These are phyloP conservation scores for Reinhardtius hippoglossoides DNA, from an alignment of 2,113 vertebrate species.

Conservation along the genomic window DNA sequence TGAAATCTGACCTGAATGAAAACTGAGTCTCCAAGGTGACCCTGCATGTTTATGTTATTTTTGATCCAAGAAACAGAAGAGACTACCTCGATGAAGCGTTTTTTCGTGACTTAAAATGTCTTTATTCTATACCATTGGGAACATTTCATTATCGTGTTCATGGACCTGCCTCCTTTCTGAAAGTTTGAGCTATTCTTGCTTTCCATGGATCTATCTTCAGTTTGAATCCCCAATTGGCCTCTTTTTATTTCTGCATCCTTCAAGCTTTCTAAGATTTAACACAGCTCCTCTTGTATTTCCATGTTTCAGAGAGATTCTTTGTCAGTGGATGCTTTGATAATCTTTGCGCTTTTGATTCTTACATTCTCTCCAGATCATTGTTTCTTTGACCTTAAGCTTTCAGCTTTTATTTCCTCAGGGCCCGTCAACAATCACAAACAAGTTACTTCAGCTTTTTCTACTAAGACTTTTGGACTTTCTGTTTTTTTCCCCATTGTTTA, in stretches of 20 bases:
- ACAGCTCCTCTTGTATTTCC: constrained; percentile 3
- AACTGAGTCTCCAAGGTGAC: too few relatives aligned
- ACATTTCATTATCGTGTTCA: too few relatives aligned
- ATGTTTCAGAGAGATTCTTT: constrained; percentile 13
- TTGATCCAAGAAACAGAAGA: not conserved
- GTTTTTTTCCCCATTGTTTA: too few relatives aligned
- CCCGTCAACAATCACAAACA: not conserved
- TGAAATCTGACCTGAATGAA: too few relatives aligned
- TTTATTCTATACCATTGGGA: not conserved
- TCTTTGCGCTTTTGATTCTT: not conserved
- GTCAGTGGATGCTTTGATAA: constrained; percentile 27
- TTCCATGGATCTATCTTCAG: not conserved
- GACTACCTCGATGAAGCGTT: not conserved
- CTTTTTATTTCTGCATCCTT: constrained; percentile 37
- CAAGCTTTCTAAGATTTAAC: constrained; percentile 7
- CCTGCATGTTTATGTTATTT: too few relatives aligned
- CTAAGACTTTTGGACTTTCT: too few relatives aligned
- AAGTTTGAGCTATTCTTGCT: too few relatives aligned
- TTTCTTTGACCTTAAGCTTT: constrained; percentile 28
- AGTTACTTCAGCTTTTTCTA: not conserved
- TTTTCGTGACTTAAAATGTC: constrained; percentile 14
- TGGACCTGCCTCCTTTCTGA: too few relatives aligned
- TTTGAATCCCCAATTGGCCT: constrained; percentile 19
- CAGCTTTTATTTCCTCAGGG: constrained; percentile 12
- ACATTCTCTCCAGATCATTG: constrained; percentile 26